Conservation (phyloP, 2,888 invertebrate species). For the Drepana falcataria region DNA sequence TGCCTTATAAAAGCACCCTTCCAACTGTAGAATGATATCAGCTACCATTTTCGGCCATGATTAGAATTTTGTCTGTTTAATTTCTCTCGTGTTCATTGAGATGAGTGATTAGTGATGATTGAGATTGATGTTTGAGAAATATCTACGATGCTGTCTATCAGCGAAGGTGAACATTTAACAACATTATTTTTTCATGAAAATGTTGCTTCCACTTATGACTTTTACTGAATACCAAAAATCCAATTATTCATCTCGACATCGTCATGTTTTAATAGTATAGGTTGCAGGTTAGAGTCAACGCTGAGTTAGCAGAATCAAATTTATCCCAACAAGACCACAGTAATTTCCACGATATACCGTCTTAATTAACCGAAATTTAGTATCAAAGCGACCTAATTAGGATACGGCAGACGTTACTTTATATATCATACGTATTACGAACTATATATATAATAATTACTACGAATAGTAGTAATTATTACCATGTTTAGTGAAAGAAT, state of each 20-base stretch:
- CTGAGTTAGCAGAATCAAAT: constrained; percentile 6
- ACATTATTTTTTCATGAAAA: too few relatives aligned
- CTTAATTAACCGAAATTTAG: constrained; percentile 40
- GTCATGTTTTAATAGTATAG: neutral
- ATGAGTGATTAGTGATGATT: too few relatives aligned
- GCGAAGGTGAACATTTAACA: too few relatives aligned
- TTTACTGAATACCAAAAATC: neutral
- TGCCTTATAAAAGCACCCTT: constrained; percentile 40
- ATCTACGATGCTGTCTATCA: too few relatives aligned
- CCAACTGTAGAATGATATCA: constrained; percentile 10
- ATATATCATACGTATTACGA: neutral
- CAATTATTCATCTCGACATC: neutral
- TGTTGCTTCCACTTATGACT: neutral
- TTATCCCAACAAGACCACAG: constrained; percentile 33
- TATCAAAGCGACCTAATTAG: constrained; percentile 29
- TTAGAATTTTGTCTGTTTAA: too few relatives aligned
- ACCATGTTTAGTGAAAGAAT: too few relatives aligned
- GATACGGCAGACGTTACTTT: constrained; percentile 15
- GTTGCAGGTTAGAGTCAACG: neutral
- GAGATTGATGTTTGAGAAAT: too few relatives aligned
- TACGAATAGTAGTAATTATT: neutral
- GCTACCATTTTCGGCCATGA: neutral
- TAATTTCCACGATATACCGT: constrained; percentile 32
- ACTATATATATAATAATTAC: too few relatives aligned
- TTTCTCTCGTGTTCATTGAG: too few relatives aligned